phyloP scores from a whole-genome alignment of 2,888 invertebrate genomes.

The Furcula furcula region DNA sequence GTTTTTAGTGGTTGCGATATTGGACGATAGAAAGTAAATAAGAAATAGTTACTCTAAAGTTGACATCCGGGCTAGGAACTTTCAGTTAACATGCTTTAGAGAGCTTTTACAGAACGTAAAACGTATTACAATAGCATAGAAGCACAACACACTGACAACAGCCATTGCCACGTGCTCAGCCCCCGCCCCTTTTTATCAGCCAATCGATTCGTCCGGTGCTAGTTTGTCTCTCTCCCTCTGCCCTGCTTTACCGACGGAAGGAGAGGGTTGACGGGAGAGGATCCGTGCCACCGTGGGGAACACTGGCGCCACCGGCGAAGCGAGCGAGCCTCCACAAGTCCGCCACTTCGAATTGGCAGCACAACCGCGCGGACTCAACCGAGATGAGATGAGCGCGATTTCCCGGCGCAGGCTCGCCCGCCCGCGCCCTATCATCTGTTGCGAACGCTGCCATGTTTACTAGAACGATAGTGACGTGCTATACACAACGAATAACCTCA shows the following conservation, averaged over 20 bases:
- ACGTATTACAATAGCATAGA: conserved; percentile 50
- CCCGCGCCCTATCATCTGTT: conserved; percentile 79
- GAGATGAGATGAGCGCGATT: conserved; percentile 68
- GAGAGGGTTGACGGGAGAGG: conserved; percentile 43
- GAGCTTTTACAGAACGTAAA: conserved; percentile 47
- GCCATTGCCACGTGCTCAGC: conserved; percentile 67
- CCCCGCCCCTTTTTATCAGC: conserved; percentile 70
- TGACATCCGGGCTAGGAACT: conserved; percentile 25
- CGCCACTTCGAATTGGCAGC: conserved; percentile 54
- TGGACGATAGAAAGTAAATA: no score
- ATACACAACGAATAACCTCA: conserved; percentile 78
- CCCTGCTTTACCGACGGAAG: conserved; percentile 67
- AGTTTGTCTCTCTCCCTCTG: conserved; percentile 55
- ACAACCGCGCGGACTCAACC: conserved; percentile 48
- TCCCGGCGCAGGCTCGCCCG: conserved; percentile 70
- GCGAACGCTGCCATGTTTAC: conserved; percentile 79
- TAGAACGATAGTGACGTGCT: conserved; percentile 72
- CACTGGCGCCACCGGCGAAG: conserved; percentile 60
- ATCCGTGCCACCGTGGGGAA: conserved; percentile 37
- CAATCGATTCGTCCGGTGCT: conserved; percentile 70
- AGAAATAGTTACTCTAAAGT: conserved; percentile 17
- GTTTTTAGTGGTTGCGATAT: no score
- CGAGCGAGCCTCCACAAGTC: conserved; percentile 29
- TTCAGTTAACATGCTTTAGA: conserved; percentile 40
- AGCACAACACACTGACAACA: conserved; percentile 50